These are phyloP conservation scores for Nephrotoma guestfalica DNA, from an alignment of 2,888 invertebrate genomes.

Conservation along the genomic window DNA sequence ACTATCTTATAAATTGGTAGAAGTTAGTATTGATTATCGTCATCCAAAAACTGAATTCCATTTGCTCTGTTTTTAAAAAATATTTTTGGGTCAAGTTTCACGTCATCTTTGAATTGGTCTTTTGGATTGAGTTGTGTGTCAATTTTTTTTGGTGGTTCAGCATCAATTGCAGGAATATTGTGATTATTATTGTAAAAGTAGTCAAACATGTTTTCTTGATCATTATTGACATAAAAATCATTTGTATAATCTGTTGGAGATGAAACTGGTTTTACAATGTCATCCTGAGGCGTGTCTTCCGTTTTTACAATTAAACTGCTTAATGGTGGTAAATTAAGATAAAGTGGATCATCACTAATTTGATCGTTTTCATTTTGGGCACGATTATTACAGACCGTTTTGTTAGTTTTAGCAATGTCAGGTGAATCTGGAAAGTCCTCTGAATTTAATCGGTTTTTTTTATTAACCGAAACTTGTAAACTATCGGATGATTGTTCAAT, in stretches of 20 bases:
- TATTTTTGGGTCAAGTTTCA: constrained; percentile 7
- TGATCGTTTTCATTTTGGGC: neutral
- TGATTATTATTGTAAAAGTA: neutral
- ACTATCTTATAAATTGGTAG: no score
- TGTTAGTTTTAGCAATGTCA: neutral
- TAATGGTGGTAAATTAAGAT: neutral
- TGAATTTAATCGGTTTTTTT: neutral
- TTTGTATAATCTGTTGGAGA: neutral
- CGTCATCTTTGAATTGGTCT: neutral
- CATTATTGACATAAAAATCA: neutral
- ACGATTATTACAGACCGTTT: neutral
- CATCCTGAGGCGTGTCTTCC: neutral
- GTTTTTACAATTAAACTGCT: neutral
- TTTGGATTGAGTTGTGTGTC: neutral
- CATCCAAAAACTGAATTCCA: constrained; percentile 6
- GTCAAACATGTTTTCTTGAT: neutral
- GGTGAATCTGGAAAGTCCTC: neutral
- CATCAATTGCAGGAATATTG: neutral
- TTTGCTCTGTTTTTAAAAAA: constrained; percentile 7
- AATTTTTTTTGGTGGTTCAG: neutral
- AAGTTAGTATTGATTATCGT: neutral
- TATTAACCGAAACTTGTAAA: neutral
- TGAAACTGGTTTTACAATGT: neutral
- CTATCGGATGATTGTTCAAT: neutral
- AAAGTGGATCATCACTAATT: neutral